Conservation (phyloP, 2,797 vertebrate species). For the Enteromius trimaculatus region DNA sequence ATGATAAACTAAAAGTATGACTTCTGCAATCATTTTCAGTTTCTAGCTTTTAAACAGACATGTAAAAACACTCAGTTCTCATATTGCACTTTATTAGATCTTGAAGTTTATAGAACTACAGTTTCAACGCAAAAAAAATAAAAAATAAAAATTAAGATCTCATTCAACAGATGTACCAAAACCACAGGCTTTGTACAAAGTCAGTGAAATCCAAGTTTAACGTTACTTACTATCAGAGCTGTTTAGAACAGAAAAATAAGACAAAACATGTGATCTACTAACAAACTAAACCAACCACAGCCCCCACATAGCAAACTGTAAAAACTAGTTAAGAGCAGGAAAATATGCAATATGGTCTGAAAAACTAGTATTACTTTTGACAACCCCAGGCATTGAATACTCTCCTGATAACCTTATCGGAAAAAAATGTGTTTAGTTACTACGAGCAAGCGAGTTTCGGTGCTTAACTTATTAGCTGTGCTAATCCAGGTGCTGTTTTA, state of each 20-base stretch:
- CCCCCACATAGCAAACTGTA: neutral
- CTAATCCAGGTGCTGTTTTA: slow-evolving; percentile 36
- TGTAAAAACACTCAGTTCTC: neutral
- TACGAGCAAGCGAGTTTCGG: neutral
- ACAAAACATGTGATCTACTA: neutral
- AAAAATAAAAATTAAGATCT: neutral
- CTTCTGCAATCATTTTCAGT: neutral
- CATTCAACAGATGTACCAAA: neutral
- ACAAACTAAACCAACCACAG: neutral
- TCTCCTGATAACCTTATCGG: neutral
- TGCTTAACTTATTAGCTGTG: slow-evolving; percentile 36
- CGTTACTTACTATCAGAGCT: neutral
- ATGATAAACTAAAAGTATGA: neutral
- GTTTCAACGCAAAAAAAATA: neutral
- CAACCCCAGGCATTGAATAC: neutral
- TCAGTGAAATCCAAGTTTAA: neutral
- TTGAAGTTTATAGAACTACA: neutral
- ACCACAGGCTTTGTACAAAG: neutral
- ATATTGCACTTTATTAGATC: neutral
- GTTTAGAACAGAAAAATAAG: neutral
- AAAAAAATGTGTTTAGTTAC: neutral
- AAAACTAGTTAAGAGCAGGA: neutral
- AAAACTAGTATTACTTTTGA: neutral
- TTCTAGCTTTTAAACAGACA: neutral
- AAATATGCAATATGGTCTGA: neutral